These are phyloP conservation scores for Brachylomia viminalis DNA, from an alignment of 2,888 invertebrate genomes.

Conservation along the genomic window DNA sequence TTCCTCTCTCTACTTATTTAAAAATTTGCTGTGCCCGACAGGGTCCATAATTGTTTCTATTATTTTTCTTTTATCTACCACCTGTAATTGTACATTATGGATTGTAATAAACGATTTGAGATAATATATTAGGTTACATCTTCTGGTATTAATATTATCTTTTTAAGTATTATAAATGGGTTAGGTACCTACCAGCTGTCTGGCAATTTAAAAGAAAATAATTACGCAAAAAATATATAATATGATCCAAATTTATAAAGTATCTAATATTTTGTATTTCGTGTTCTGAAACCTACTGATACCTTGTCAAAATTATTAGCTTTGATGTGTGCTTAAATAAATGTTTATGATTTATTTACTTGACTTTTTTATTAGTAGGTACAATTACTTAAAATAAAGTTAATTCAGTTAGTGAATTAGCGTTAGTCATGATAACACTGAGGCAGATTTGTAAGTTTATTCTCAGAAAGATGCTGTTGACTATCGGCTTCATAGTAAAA, in stretches of 20 bases:
- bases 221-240: background rate
- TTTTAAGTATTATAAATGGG: background rate
- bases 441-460: background rate
- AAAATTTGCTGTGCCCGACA: too few species aligned
- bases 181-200: background rate
- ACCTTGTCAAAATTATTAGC: background rate
- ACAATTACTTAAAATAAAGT: background rate
- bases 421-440: too few species aligned
- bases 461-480: background rate
- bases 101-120: too few species aligned
- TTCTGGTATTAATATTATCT: background rate
- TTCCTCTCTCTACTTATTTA: too few species aligned
- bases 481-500: background rate
- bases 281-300: background rate
- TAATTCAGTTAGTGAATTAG: too few species aligned
- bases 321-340: background rate
- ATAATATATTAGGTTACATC: background rate
- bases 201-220: background rate
- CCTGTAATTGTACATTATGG: too few species aligned
- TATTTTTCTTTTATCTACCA: too few species aligned
- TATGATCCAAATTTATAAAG: background rate
- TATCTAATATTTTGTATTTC: conserved; percentile 3
- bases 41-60: too few species aligned
- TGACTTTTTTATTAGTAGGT: conserved; percentile 1
- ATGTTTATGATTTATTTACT: conserved; percentile 1